phyloP scores from a whole-genome alignment of 2,888 invertebrate genomes.

The Clanis bilineata region DNA sequence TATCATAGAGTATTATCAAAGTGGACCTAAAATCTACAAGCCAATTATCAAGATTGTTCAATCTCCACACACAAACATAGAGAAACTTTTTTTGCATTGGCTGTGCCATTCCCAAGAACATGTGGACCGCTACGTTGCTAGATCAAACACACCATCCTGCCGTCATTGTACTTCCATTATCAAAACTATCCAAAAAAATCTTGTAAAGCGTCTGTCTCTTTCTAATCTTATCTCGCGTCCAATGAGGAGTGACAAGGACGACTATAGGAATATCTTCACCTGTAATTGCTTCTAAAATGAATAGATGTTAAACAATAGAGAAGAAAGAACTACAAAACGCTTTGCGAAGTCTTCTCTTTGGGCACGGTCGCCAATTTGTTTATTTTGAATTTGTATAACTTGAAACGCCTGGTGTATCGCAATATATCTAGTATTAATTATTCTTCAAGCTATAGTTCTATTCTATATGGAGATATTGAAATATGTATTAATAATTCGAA shows the following conservation, averaged over 20 bases:
- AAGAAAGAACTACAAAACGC: conserved; percentile 52
- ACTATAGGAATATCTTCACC: conserved; percentile 49
- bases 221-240: conserved; percentile 40
- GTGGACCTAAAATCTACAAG: neutral
- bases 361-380: conserved; percentile 8
- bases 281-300: conserved; percentile 71
- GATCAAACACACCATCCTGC: conserved; percentile 80
- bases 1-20: neutral
- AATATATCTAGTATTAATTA: too few relatives aligned
- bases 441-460: too few relatives aligned
- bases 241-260: conserved; percentile 43
- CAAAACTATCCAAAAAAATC: conserved; percentile 64
- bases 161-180: conserved; percentile 76
- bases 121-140: conserved; percentile 80
- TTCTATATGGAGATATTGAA: too few relatives aligned
- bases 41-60: conserved; percentile 52
- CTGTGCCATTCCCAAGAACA: conserved; percentile 78
- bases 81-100: conserved; percentile 76
- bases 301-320: conserved; percentile 67
- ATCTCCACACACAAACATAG: conserved; percentile 42
- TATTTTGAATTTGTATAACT: conserved; percentile 8
- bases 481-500: too few relatives aligned
- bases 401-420: too few relatives aligned
- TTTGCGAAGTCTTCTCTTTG: conserved; percentile 27
- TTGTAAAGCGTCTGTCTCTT: conserved; percentile 53